Percentiles rank a stretch among this genome's conserved stretches.
Evolutionary conservation across 2,113 vertebrate genomes (phyloP).

Genomic region (Pristiophorus japonicus): DNA sequence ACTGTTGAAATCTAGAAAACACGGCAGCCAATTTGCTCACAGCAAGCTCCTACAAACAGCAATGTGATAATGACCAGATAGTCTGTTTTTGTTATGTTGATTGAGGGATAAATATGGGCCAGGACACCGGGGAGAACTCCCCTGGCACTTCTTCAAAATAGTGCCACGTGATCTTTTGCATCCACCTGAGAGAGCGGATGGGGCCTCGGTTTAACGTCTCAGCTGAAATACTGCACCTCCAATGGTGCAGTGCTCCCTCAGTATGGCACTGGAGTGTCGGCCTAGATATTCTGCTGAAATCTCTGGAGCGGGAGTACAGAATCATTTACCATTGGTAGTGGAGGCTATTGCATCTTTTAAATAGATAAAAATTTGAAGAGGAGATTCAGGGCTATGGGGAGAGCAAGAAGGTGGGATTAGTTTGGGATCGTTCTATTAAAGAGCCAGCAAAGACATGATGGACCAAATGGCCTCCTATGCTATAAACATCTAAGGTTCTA

Average conservation of each 20-base stretch:
- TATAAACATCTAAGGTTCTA: background rate
- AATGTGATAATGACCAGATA: background rate
- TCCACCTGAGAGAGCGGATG: background rate
- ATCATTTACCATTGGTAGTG: background rate
- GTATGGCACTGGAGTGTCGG: background rate
- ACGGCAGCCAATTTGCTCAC: background rate
- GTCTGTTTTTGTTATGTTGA: background rate
- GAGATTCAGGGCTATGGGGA: background rate
- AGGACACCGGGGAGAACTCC: background rate
- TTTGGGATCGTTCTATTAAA: background rate
- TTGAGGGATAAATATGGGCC: background rate
- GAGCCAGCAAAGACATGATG: background rate
- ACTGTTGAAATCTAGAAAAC: background rate
- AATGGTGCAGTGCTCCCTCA: too few relatives aligned
- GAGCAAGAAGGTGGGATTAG: background rate
- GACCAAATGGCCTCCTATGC: background rate
- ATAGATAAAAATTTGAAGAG: background rate
- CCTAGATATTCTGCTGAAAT: background rate
- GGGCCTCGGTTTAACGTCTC: background rate
- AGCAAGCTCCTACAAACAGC: background rate
- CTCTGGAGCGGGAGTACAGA: background rate
- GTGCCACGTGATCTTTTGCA: background rate
- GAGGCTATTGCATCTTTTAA: background rate
- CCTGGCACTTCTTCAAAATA: background rate
- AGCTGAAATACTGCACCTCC: too few relatives aligned